Evolutionary conservation across 2,888 invertebrate genomes (phyloP).

Genomic region (Spisula subtruncata): DNA sequence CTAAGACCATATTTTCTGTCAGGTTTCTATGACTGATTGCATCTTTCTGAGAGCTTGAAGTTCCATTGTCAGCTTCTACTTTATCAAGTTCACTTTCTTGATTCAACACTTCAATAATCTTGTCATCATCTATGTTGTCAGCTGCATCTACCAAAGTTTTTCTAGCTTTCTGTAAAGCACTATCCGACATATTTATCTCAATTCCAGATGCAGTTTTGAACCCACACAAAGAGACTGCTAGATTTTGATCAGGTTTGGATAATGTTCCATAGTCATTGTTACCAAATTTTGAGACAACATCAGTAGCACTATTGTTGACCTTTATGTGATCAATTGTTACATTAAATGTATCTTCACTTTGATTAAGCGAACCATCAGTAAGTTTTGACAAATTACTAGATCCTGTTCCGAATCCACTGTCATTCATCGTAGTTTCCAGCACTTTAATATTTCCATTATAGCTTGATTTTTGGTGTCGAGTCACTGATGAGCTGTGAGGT

Average conservation of each 20-base stretch:
- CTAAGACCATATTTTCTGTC: not conserved
- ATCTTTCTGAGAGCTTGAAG: not conserved
- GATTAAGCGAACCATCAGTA: slow-evolving; percentile 52
- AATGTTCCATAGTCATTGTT: not conserved
- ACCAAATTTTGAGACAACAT: not conserved
- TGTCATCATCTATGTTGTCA: not conserved
- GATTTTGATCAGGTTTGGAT: not conserved
- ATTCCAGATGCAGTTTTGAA: slow-evolving; percentile 49
- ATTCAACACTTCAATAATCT: not conserved
- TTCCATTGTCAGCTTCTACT: not conserved
- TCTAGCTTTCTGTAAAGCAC: slow-evolving; percentile 28
- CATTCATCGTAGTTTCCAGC: not conserved
- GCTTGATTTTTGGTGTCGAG: not conserved
- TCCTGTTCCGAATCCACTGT: slow-evolving; percentile 64
- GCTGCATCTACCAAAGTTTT: not conserved
- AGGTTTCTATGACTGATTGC: not conserved
- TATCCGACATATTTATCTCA: slow-evolving; percentile 28
- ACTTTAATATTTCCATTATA: not conserved
- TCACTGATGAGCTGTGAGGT: not conserved
- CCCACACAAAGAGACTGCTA: not conserved
- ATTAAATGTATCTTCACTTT: not conserved
- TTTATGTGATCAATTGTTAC: slow-evolving; percentile 20
- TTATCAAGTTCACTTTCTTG: not conserved
- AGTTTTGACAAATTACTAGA: slow-evolving; percentile 67
- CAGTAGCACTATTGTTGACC: not conserved